phyloP scores from a whole-genome alignment of 2,888 invertebrate species.

The Dendrolimus pini region DNA sequence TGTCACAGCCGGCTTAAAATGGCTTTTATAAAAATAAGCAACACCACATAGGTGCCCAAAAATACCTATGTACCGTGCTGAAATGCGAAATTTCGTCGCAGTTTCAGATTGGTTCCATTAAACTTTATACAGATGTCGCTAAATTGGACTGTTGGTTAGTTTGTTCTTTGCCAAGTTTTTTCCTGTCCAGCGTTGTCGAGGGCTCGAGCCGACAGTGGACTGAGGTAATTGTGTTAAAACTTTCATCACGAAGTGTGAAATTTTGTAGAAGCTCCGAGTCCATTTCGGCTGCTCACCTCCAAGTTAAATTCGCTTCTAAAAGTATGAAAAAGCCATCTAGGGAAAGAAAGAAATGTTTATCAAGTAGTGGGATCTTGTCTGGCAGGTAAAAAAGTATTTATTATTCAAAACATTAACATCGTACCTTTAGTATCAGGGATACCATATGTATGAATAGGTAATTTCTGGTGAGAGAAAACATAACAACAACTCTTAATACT shows the following conservation, averaged over 20 bases:
- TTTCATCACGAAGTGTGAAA: constrained; percentile 72
- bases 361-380: background rate
- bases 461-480: constrained; percentile 28
- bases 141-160: constrained; percentile 71
- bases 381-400: constrained; percentile 10
- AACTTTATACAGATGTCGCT: constrained; percentile 69
- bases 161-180: constrained; percentile 73
- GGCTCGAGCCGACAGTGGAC: constrained; percentile 58
- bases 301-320: constrained; percentile 63
- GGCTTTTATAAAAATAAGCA: background rate
- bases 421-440: constrained; percentile 25
- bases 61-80: constrained; percentile 37
- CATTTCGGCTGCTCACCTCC: constrained; percentile 48
- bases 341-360: background rate
- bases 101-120: constrained; percentile 70
- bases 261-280: constrained; percentile 53
- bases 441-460: constrained; percentile 32
- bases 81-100: constrained; percentile 54
- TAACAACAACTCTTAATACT: constrained; percentile 31
- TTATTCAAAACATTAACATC: constrained; percentile 20
- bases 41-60: constrained; percentile 6
- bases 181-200: constrained; percentile 58
- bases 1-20: background rate
- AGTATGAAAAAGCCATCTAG: constrained; percentile 27
- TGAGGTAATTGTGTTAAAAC: constrained; percentile 73